phyloP scores from a whole-genome alignment of 1,140 invertebrate species.

The Drosophila biarmipes region DNA sequence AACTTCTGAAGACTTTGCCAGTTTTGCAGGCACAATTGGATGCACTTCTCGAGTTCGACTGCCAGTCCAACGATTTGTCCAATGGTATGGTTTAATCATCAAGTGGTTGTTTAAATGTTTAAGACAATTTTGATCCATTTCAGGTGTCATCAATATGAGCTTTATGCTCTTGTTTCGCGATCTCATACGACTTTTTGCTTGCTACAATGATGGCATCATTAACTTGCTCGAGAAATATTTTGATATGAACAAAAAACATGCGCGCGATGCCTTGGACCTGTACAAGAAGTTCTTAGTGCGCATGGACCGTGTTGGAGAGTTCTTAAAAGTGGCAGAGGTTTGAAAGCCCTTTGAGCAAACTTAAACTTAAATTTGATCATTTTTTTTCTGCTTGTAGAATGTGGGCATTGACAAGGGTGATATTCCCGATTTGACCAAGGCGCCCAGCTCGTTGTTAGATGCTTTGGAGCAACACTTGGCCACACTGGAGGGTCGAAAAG shows the following conservation, averaged over 20 bases:
- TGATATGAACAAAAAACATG: constrained; percentile 99
- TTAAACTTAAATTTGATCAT: not conserved
- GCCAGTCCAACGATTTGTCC: constrained; percentile 97
- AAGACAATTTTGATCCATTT: not conserved
- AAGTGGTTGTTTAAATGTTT: not conserved
- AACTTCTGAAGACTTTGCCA: constrained; percentile 98
- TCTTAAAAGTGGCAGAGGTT: constrained; percentile 98
- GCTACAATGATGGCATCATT: constrained; percentile 99
- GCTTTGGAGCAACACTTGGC: constrained; percentile 98
- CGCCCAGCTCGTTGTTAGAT: constrained; percentile 98
- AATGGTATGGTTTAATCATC: constrained; percentile 88
- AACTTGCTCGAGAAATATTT: constrained; percentile 99
- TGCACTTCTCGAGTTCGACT: constrained; percentile 98
- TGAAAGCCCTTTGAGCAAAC: constrained; percentile 29
- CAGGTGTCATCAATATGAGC: constrained; percentile 96
- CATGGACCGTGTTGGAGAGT: constrained; percentile 99
- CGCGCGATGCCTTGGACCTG: constrained; percentile 98
- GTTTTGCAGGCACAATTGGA: constrained; percentile 98
- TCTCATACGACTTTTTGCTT: constrained; percentile 99
- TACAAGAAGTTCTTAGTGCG: constrained; percentile 99
- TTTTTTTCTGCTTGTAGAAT: constrained; percentile 87
- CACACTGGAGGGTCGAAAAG: constrained; percentile 96
- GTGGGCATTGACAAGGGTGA: constrained; percentile 99
- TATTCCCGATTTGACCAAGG: constrained; percentile 99
- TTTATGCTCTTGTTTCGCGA: constrained; percentile 99